Base-by-base conservation (phyloP, 2,888 invertebrate genomes). In the Griposia aprilina region DNA sequence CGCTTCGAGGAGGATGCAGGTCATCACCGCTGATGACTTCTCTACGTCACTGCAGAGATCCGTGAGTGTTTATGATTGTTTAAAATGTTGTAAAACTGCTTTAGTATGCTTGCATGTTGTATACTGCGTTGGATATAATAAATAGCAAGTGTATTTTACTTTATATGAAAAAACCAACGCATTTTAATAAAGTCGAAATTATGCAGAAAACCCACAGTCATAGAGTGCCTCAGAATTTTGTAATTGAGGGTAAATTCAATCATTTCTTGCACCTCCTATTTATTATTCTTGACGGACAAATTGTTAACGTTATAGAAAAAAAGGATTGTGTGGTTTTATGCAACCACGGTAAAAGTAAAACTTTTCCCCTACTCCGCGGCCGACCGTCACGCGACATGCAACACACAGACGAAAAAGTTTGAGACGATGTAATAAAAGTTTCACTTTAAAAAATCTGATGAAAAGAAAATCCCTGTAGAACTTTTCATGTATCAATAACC, bases 11-110 rank as follows among this genome's bases (percentile, higher is more conserved):
- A 91, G 97, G 30, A 93, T 97, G 83, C 97, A 96, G 80, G 90
- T 97, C 65, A 91, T 97, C 74, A 95, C 96, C 69, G 96, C 96
- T 0, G 98, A 98, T 76, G 98, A 96, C 84, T 94, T 97, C 85
- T 93, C 96, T n/a, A 93, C 96, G 0, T 95, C 96, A 1, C 89
- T 97, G 67, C 97, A 97, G 87, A 93, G 97, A 96, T 97, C 97
- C 63, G 97, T 97, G 60, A 95, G 95, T 92, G 23, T 59, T 69
- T 69, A n/a, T 41, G 65, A n/a, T n/a, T 63, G 1, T 36, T 17
- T 36, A 36, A 36, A 3, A 36, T 30, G 8, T 45, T 66, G 7
- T 15, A 26, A 48, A 48, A 26, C 11, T 26, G 13, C 26, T 48
- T 15, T 68, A 26, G 1, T 23, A 23, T 68, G 23, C 26, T 48